Conservation (phyloP, 2,797 vertebrate genomes). For the Melopsittacus undulatus region DNA sequence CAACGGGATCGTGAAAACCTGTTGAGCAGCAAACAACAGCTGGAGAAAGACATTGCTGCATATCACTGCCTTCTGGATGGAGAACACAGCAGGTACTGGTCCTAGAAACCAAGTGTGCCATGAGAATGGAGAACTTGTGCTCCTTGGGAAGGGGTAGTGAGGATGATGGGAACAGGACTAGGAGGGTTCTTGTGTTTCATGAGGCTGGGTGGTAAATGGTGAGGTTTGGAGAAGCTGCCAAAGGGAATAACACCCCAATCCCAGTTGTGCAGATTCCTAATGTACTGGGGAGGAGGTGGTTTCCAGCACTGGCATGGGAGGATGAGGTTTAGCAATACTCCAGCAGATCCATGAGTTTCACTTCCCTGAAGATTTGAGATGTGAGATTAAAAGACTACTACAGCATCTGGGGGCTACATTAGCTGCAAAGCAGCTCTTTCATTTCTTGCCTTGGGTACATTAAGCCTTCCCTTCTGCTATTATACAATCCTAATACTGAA, state of each 20-base stretch:
- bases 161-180: not conserved
- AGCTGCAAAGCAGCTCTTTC: not conserved
- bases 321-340: not conserved
- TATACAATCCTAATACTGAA: not conserved
- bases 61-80: slow-evolving; percentile 91
- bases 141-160: not conserved
- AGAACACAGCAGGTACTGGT: slow-evolving; percentile 82
- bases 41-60: slow-evolving; percentile 86
- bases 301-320: not conserved
- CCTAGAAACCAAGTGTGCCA: not conserved
- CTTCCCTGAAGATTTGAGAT: not conserved
- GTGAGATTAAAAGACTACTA: not conserved
- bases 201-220: not conserved
- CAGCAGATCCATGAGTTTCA: not conserved
- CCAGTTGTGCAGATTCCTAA: not conserved
- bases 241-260: not conserved
- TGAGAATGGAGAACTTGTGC: not conserved
- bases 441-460: not conserved
- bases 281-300: not conserved
- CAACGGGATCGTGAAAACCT: slow-evolving; percentile 83
- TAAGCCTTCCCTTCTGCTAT: not conserved
- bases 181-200: not conserved
- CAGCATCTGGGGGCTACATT: not conserved
- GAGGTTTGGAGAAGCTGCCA: not conserved
- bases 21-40: slow-evolving; percentile 82